These are phyloP conservation scores for Aegithalos caudatus DNA, from an alignment of 2,113 vertebrate genomes.

Conservation along the genomic window DNA sequence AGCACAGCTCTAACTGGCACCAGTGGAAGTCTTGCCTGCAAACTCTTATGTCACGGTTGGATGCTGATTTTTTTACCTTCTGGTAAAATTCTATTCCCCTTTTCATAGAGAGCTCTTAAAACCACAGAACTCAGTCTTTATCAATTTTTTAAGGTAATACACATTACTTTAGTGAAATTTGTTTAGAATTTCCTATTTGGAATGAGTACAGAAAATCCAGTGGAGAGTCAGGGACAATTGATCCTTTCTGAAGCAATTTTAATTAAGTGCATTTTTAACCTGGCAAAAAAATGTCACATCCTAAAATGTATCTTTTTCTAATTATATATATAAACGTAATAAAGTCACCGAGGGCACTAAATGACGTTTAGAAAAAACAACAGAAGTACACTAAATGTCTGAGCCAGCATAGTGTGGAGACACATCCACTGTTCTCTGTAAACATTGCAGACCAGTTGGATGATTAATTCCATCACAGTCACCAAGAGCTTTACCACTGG, in stretches of 20 bases:
- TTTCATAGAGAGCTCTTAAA: not conserved
- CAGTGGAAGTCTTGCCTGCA: not conserved
- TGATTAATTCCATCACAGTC: not conserved
- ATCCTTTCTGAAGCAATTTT: not conserved
- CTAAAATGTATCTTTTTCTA: not conserved
- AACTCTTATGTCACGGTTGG: not conserved
- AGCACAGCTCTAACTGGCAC: not conserved
- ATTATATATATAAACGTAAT: not conserved
- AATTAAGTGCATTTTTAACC: not conserved
- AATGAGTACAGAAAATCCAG: not conserved
- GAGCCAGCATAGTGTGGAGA: not conserved
- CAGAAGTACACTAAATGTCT: not conserved
- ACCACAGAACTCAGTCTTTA: not conserved
- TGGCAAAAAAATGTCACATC: not conserved
- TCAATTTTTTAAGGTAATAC: not conserved
- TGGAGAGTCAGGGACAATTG: not conserved
- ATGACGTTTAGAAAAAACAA: not conserved
- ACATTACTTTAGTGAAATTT: not conserved
- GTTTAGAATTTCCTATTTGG: not conserved
- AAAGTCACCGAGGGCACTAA: not conserved
- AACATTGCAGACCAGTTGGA: not conserved
- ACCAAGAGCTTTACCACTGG: not conserved
- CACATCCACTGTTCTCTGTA: not conserved
- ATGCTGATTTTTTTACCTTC: not conserved
- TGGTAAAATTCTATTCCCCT: not conserved